Conservation (phyloP, 2,113 vertebrate genomes). For the Marmota monax region DNA sequence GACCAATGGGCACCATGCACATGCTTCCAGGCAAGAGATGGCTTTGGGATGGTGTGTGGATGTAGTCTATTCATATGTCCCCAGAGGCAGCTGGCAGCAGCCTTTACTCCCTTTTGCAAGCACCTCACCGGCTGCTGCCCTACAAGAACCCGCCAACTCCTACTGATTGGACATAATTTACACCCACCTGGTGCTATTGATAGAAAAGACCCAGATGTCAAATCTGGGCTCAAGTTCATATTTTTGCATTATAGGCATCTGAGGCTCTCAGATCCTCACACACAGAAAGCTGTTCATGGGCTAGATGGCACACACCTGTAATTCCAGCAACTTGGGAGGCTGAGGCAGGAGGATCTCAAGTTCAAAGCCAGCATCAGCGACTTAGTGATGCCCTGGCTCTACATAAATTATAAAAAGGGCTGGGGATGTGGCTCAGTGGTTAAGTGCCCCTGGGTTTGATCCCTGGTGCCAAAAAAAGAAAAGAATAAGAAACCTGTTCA, state of each 20-base stretch:
- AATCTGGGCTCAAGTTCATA: background rate
- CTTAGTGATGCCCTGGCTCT: too few relatives aligned
- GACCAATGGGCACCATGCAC: accelerated
- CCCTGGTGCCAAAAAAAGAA: too few relatives aligned
- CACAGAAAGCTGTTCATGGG: background rate
- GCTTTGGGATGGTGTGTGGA: background rate
- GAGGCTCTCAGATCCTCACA: background rate
- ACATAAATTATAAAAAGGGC: too few relatives aligned
- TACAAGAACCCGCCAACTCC: background rate
- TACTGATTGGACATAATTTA: background rate
- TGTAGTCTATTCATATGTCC: accelerated
- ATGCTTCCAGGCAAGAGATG: background rate
- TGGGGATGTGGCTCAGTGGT: too few relatives aligned
- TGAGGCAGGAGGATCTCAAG: too few relatives aligned
- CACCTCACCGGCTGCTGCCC: background rate
- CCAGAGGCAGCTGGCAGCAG: background rate
- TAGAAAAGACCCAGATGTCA: background rate
- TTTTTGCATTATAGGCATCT: background rate
- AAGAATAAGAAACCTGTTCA: background rate
- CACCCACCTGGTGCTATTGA: background rate
- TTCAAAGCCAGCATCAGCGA: too few relatives aligned
- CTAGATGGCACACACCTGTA: too few relatives aligned
- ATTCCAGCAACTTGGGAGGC: too few relatives aligned
- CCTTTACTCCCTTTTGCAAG: background rate
- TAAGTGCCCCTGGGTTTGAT: too few relatives aligned